Evolutionary conservation across 2,113 vertebrate genomes (phyloP).

Genomic region (Cyanistes caeruleus): DNA sequence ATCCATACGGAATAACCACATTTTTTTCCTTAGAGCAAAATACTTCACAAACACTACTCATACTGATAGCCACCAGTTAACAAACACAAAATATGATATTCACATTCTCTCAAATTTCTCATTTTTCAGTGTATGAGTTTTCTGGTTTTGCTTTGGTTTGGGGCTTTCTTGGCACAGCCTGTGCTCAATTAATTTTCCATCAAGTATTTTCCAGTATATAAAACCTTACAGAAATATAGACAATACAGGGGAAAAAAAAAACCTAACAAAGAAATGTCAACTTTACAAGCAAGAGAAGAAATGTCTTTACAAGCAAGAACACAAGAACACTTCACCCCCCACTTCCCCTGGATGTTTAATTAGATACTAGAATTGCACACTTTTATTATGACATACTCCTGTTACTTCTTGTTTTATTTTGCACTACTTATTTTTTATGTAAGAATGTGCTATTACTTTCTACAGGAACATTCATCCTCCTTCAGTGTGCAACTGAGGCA

Average conservation of each 20-base stretch:
- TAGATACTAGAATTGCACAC: neutral
- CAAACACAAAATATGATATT: neutral
- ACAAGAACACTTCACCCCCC: neutral
- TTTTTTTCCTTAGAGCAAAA: conserved; percentile 30
- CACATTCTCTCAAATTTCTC: neutral
- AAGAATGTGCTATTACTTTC: neutral
- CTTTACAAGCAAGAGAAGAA: neutral
- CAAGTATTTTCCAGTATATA: neutral
- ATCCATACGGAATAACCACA: conserved; percentile 10
- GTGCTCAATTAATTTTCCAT: neutral
- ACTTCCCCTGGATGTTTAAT: neutral
- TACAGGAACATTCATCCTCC: neutral
- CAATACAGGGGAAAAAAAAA: neutral
- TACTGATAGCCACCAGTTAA: neutral
- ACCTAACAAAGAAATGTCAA: neutral
- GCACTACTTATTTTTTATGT: neutral
- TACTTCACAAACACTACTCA: neutral
- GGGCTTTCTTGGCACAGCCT: neutral
- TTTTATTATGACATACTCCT: neutral
- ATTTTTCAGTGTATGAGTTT: neutral
- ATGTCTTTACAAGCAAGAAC: neutral
- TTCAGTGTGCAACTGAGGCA: neutral
- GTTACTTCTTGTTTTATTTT: neutral
- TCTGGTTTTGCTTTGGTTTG: neutral
- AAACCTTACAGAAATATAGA: neutral